Evolutionary conservation across 2,797 vertebrate genomes (phyloP).

Genomic region (Crossoptilon crossoptilon): DNA sequence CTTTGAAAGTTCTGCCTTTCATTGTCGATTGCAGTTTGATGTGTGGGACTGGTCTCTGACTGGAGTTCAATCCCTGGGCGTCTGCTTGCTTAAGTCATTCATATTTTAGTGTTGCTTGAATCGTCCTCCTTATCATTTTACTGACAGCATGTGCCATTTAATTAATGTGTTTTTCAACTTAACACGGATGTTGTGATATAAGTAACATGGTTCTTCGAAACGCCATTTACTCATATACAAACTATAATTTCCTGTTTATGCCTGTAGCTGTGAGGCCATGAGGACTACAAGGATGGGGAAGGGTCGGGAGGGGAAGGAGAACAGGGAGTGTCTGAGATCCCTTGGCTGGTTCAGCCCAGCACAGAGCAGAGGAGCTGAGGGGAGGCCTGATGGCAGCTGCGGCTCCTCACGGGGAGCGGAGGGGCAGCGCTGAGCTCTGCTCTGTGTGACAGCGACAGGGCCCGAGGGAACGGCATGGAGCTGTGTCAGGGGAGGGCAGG

Average conservation of each 20-base stretch:
- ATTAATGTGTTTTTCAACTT: background rate
- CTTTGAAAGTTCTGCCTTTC: background rate
- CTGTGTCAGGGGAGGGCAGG: background rate
- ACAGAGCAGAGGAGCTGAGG: background rate
- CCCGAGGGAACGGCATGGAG: background rate
- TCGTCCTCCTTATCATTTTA: background rate
- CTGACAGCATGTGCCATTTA: background rate
- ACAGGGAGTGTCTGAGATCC: background rate
- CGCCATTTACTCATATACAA: background rate
- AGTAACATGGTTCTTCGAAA: background rate
- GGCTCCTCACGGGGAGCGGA: background rate
- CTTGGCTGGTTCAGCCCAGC: background rate
- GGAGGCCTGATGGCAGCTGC: background rate
- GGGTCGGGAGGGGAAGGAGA: background rate
- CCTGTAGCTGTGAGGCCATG: background rate
- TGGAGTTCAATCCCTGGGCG: background rate
- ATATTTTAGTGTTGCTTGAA: background rate
- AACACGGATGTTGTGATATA: background rate
- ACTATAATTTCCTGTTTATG: accelerated
- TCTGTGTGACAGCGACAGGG: background rate
- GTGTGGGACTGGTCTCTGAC: background rate
- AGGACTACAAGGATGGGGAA: background rate
- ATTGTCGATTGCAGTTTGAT: background rate
- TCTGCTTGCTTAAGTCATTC: background rate
- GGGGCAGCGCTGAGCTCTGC: background rate